Percentiles rank a stretch among this genome's conserved stretches.
These are phyloP conservation scores for Hypothenemus hampei DNA, from an alignment of 1,140 invertebrate genomes.

Conservation along the genomic window DNA sequence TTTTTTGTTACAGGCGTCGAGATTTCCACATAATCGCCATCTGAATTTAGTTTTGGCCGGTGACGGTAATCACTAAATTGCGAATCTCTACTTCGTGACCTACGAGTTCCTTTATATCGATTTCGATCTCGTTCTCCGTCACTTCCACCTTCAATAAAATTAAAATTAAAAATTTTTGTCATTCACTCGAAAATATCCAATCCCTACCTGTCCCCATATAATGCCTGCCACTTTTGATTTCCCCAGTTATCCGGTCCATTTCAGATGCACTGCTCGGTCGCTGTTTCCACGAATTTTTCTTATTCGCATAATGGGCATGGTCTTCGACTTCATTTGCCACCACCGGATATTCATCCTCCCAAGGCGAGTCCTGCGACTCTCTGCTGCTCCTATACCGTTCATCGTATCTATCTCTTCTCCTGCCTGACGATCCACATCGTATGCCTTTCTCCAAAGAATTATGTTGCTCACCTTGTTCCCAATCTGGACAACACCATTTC, in stretches of 20 bases:
- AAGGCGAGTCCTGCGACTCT: constrained; percentile 49
- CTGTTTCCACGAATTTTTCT: constrained; percentile 57
- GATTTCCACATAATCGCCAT: constrained; percentile 32
- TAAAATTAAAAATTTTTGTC: not conserved
- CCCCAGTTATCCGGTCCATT: constrained; percentile 49
- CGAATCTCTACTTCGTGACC: constrained; percentile 43
- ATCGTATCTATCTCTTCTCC: constrained; percentile 35
- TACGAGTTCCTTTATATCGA: constrained; percentile 38
- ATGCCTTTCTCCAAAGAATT: constrained; percentile 30
- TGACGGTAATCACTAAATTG: constrained; percentile 43
- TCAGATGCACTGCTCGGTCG: constrained; percentile 59
- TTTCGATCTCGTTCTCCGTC: constrained; percentile 42
- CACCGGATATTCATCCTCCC: constrained; percentile 55
- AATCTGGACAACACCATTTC: constrained; percentile 43
- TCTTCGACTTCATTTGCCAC: constrained; percentile 44
- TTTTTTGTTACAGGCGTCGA: constrained; percentile 31
- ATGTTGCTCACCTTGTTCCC: constrained; percentile 38
- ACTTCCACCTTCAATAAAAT: constrained; percentile 33
- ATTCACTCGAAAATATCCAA: not conserved
- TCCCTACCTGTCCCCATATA: constrained; percentile 40
- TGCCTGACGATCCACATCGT: constrained; percentile 30
- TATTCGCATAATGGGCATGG: constrained; percentile 44
- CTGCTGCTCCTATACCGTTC: constrained; percentile 45
- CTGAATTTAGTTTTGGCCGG: constrained; percentile 36
- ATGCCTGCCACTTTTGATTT: constrained; percentile 46